Evolutionary conservation across 2,113 vertebrate genomes (phyloP).

Genomic region (Anolis sagrei): DNA sequence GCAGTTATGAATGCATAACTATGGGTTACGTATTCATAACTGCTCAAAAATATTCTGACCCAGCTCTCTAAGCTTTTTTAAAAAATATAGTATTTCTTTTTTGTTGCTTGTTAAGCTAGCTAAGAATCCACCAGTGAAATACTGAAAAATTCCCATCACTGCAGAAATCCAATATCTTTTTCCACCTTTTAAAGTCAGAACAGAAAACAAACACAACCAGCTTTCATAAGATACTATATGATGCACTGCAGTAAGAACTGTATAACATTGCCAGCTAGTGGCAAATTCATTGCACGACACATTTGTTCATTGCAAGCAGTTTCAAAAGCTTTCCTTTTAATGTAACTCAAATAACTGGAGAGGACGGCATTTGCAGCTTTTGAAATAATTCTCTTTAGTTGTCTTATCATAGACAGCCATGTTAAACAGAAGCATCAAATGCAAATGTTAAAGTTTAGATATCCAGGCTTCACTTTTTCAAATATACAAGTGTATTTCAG

Average conservation of each 20-base stretch:
- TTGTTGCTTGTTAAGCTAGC: conserved; percentile 38
- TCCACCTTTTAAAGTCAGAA: conserved; percentile 67
- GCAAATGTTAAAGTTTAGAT: conserved; percentile 8
- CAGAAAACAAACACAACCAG: background rate
- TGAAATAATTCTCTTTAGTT: conserved; percentile 31
- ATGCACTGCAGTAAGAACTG: conserved; percentile 60
- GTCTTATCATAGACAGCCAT: conserved; percentile 29
- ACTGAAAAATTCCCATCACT: conserved; percentile 41
- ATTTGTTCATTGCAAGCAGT: conserved; percentile 48
- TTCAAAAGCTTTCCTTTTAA: conserved; percentile 52
- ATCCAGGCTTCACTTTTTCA: background rate
- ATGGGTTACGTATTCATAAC: too few relatives aligned
- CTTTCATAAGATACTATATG: conserved; percentile 46
- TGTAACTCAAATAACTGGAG: conserved; percentile 32
- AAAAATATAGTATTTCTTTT: background rate
- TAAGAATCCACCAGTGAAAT: conserved; percentile 31
- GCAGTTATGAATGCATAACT: too few relatives aligned
- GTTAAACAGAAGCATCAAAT: conserved; percentile 16
- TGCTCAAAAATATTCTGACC: too few relatives aligned
- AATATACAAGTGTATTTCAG: background rate
- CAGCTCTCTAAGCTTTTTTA: too few relatives aligned
- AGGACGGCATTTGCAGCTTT: conserved; percentile 36
- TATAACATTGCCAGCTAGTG: conserved; percentile 75
- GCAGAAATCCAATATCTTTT: conserved; percentile 67
- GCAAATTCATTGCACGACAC: conserved; percentile 58